Evolutionary conservation across 2,113 vertebrate genomes (phyloP).

Genomic region (Phocoena phocoena): DNA sequence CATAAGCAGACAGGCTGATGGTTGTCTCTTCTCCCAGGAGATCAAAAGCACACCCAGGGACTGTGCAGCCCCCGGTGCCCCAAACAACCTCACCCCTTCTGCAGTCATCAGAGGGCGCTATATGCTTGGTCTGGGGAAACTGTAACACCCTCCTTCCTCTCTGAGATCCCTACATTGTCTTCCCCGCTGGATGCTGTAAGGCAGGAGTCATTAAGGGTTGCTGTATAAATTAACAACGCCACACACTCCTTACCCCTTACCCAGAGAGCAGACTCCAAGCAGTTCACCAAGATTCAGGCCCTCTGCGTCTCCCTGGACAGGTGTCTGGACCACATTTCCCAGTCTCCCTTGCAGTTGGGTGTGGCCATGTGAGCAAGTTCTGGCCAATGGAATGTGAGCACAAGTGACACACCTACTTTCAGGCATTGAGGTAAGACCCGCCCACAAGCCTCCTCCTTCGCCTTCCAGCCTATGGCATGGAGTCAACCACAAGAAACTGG

Average conservation of each 20-base stretch:
- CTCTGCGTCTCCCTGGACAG: not conserved
- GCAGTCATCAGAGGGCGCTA: not conserved
- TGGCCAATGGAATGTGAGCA: not conserved
- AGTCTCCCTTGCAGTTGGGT: not conserved
- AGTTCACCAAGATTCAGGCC: not conserved
- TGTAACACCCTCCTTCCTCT: not conserved
- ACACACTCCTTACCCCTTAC: too few species aligned
- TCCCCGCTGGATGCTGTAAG: not conserved
- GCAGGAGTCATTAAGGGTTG: not conserved
- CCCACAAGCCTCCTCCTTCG: not conserved
- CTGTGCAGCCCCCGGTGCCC: not conserved
- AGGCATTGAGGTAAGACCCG: not conserved
- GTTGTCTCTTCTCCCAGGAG: not conserved
- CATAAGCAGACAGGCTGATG: not conserved
- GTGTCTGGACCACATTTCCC: constrained; percentile 1
- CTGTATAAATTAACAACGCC: not conserved
- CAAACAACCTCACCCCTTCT: not conserved
- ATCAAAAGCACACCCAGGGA: not conserved
- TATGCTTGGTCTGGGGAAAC: not conserved
- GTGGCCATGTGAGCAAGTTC: not conserved
- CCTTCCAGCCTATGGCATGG: not conserved
- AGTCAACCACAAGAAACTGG: not conserved
- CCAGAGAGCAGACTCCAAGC: not conserved
- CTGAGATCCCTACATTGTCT: not conserved
- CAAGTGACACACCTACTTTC: not conserved